Percentiles rank a stretch among this genome's conserved stretches.
phyloP scores from a whole-genome alignment of 2,113 vertebrate genomes.

The Candoia aspera region DNA sequence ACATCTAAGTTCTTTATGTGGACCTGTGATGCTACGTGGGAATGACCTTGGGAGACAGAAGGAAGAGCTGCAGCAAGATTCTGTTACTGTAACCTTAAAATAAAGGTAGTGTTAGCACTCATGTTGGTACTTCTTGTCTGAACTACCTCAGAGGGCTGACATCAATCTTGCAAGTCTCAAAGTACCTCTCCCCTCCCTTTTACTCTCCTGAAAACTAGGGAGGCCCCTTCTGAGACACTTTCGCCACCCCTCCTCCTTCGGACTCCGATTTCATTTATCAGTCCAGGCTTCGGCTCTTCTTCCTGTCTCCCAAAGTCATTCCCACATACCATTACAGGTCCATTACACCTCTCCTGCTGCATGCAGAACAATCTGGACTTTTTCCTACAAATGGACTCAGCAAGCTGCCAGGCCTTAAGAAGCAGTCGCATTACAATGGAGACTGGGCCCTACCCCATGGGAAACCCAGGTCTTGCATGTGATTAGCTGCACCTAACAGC shows the following conservation, averaged over 20 bases:
- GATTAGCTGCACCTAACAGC: not conserved
- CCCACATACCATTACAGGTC: not conserved
- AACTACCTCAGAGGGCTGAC: not conserved
- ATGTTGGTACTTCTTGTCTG: not conserved
- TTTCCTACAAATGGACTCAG: not conserved
- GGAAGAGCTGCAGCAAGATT: not conserved
- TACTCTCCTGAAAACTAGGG: not conserved
- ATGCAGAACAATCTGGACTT: not conserved
- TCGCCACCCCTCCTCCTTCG: not conserved
- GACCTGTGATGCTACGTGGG: not conserved
- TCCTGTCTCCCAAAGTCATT: not conserved
- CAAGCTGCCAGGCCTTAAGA: not conserved
- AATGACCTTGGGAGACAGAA: not conserved
- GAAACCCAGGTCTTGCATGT: not conserved
- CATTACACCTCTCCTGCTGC: not conserved
- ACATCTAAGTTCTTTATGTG: not conserved
- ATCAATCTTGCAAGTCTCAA: not conserved
- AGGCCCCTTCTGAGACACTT: not conserved
- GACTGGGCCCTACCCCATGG: no score
- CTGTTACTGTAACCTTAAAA: not conserved
- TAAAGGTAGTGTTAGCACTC: not conserved
- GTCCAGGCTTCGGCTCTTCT: not conserved
- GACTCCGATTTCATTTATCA: not conserved
- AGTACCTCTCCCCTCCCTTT: not conserved
- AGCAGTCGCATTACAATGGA: not conserved